phyloP scores from a whole-genome alignment of 2,888 invertebrate genomes.

The Macrosoma leucophasiata region DNA sequence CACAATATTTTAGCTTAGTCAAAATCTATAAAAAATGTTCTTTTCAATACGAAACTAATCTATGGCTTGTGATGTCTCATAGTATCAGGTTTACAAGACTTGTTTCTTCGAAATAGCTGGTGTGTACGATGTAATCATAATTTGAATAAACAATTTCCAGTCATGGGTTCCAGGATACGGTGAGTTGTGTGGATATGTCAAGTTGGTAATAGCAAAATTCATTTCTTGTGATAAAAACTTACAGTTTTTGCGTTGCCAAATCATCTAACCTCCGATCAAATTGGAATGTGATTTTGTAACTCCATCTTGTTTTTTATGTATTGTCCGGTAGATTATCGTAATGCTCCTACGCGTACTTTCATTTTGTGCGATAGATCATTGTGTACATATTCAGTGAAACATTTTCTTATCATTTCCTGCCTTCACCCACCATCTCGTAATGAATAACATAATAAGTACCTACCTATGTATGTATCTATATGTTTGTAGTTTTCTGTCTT shows the following conservation, averaged over 20 bases:
- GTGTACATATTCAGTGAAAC: too few species aligned
- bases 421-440: too few species aligned
- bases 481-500: too few species aligned
- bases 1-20: constrained; percentile 33
- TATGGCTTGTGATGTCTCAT: constrained; percentile 58
- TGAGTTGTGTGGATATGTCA: constrained; percentile 29
- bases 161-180: constrained; percentile 71
- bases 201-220: background rate
- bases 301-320: constrained; percentile 28
- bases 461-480: too few species aligned
- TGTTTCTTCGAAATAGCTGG: constrained; percentile 25
- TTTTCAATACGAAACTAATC: constrained; percentile 35
- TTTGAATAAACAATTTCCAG: constrained; percentile 53
- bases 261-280: constrained; percentile 21
- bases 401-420: too few species aligned
- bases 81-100: constrained; percentile 35
- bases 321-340: too few species aligned
- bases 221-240: too few species aligned
- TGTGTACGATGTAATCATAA: constrained; percentile 52
- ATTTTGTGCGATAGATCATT: too few species aligned
- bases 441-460: too few species aligned
- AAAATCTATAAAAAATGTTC: constrained; percentile 38
- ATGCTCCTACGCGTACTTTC: too few species aligned
- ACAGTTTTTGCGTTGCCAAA: constrained; percentile 23
- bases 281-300: constrained; percentile 12